Base-by-base conservation (phyloP, 2,888 invertebrate species). In the Leptura quadrifasciata region DNA sequence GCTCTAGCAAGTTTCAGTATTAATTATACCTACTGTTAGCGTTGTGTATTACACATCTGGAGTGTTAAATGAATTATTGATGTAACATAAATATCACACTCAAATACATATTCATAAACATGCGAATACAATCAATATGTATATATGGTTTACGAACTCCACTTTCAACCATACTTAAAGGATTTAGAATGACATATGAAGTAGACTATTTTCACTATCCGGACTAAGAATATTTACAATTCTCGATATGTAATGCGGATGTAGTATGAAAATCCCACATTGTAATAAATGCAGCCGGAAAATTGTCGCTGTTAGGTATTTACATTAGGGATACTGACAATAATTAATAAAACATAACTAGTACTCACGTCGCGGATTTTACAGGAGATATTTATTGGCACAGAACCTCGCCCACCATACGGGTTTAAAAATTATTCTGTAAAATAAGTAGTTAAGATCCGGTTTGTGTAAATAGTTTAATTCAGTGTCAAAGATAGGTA, bases 361-460 rank as follows among this genome's bases (percentile, higher is more conserved):
- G 47, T 15, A 47, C n/a, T 47, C 47, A 47, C 47, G n/a, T 47
- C 47, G n/a, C n/a, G n/a, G 12, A 39, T 39, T 39, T 39, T 47
- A 47, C 15, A 47, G 47, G 47, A n/a, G 47, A 47, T 47, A 47
- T 15, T n/a, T 39, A 6, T 39, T 15, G 47, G n/a, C 47, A n/a
- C 47, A 47, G n/a, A n/a, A n/a, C 47, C 47, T 47, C n/a, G n/a
- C 47, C 47, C 47, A 47, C 47, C n/a, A 6, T 47, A 47, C 1
- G n/a, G 47, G 15, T n/a, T n/a, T 47, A 47, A 47, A 47, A 47
- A 47, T 47, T 47, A n/a, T 47, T 47, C n/a, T 15, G 1, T 47
- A n/a, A 47, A n/a, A 47, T n/a, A 47, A n/a, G n/a, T n/a, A 47
- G n/a, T n/a, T 47, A 47, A 47, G 47, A 47, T 47, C 47, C 47